Base-by-base conservation (phyloP, 2,797 vertebrate genomes). In the Hafferia zeledoni region DNA sequence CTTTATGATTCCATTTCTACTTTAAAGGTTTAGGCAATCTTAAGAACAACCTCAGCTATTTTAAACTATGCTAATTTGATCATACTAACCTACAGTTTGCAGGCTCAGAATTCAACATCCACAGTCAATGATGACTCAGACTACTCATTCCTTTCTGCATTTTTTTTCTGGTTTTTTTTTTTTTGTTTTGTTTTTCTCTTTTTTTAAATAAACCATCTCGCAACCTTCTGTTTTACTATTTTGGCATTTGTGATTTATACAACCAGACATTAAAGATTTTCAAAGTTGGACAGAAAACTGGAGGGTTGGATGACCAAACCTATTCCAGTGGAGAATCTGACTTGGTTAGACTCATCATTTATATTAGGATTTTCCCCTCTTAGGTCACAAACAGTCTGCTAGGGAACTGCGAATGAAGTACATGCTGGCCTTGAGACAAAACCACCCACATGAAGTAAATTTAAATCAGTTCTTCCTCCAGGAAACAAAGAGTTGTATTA, bases 381-480 rank as follows among this genome's bases (percentile, higher is more conserved):
- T 76, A 72, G 87, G 80, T 69, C 43, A 3, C 82, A 46, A 79
- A 56, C 39, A 76, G 63, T 80, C 75, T 89, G 68, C 43, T 57
- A 74, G 33, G 41, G 75, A 94, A 30, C 47, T 78, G 41, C 30
- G 31, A 95, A 90, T 83, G 71, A 77, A 94, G 92, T 92, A 85
- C 74, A 53, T 2, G 8, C 85, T 95, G 89, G 89, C 84, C 79
- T 95, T 86, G 52, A 90, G 87, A 95, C 70, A 94, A 93, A 88
- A 74, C 85, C 67, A 90, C 64, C 85, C 89, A 95, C 90, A 87
- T 68, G 30, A 90, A 90, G 57, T 70, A 91, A 84, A 90, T 90
- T 82, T 77, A 83, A 77, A 90, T 70, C 89, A 89, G 63, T 37
- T 49, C 50, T 87, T 94, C 85, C 90, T 93, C 63, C 68, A 93